phyloP scores from a whole-genome alignment of 2,888 invertebrate species.

The Onchidella celtica region DNA sequence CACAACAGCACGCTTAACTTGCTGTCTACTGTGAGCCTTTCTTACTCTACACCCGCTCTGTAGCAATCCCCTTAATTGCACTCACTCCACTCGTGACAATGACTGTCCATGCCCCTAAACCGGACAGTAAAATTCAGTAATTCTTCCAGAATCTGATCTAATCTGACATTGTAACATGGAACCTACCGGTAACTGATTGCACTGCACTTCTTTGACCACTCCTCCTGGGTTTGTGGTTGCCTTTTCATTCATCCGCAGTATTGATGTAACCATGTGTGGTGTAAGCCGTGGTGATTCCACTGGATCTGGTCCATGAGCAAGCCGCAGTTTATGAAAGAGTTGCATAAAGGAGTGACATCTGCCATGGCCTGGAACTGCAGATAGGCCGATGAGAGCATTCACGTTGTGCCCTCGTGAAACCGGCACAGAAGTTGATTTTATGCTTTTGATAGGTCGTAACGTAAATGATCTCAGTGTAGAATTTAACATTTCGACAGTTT shows the following conservation, averaged over 20 bases:
- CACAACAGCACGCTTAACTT: too few species aligned
- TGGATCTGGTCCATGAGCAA: slow-evolving; percentile 55
- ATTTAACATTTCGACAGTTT: slow-evolving; percentile 35
- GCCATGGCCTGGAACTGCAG: not conserved
- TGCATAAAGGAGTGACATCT: slow-evolving; percentile 37
- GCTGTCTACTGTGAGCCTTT: too few species aligned
- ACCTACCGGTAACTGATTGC: slow-evolving; percentile 89
- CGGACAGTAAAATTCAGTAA: too few species aligned
- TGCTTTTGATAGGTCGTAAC: not conserved
- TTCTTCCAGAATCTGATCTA: too few species aligned
- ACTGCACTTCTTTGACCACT: slow-evolving; percentile 86
- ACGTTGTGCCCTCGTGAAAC: not conserved
- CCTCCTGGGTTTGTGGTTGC: slow-evolving; percentile 59
- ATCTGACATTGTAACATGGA: too few species aligned
- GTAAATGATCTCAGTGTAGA: slow-evolving; percentile 13
- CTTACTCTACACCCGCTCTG: too few species aligned
- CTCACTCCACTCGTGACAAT: too few species aligned
- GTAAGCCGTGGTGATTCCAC: slow-evolving; percentile 70
- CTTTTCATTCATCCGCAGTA: slow-evolving; percentile 69
- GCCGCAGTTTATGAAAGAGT: slow-evolving; percentile 49
- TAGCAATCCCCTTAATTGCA: too few species aligned
- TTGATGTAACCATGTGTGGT: slow-evolving; percentile 75
- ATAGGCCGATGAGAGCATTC: not conserved
- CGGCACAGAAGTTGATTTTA: too few species aligned
- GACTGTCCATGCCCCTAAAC: too few species aligned